Base-by-base conservation (phyloP, 2,888 invertebrate genomes). In the Cacoxenus indagator region DNA sequence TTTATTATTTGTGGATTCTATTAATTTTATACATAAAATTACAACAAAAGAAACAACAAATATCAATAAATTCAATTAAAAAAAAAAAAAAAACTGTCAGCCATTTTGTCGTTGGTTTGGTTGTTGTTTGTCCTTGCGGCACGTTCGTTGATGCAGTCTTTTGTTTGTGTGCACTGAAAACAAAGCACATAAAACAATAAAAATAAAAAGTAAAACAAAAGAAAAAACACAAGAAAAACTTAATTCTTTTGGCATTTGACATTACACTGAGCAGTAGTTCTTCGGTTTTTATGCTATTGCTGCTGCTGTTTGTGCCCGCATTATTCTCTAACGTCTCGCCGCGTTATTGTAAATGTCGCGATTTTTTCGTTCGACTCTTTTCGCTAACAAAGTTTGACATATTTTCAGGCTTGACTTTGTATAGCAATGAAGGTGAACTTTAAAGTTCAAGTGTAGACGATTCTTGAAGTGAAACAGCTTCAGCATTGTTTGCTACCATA, bases 371-470 rank as follows among this genome's bases (percentile, higher is more conserved):
- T 29, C 19, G 19, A 11, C 31, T 31, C 19, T 59, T 59, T 22
- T 51, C 22, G 22, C 9, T 51, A 11, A n/a, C n/a, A n/a, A n/a
- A 11, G 37, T 5, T 5, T 37, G 37, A 2, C 37, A 22, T 54
- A 31, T n/a, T 59, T 31, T 19, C 31, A 61, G 19, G 19, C 22
- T 61, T 62, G 61, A 62, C 61, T 62, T 62, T 62, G 61, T 45
- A 2, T 19, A 8, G 29, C 4, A 22, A 5, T 24, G 61, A 62
- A 62, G 61, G 61, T 82, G 77, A 78, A 82, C 77, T 78, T 81
- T 81, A 79, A 79, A 79, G 79, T 82, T 79, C 82, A 82, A 81
- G 81, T 77, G 69, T 77, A 76, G 69, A n/a, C 4, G n/a, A 3
- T 43, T 43, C 9, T 51, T 6, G 9, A 37, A 37, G n/a, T 37